Percentiles rank a stretch among this genome's conserved stretches.
Conservation (phyloP, 2,113 vertebrate species). For the Gyps fulvus region DNA sequence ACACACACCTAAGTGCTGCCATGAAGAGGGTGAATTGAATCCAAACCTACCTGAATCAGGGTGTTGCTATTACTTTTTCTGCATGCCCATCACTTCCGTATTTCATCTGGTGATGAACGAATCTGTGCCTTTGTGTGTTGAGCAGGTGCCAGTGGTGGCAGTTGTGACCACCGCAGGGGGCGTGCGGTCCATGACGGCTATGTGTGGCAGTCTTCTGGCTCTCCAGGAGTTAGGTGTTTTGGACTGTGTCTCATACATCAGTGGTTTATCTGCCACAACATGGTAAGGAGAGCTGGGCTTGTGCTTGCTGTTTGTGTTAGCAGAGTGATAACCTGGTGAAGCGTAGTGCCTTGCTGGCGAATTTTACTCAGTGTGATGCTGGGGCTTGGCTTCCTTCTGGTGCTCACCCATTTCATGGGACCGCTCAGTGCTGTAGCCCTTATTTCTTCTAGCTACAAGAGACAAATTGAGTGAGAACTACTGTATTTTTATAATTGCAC, state of each 20-base stretch:
- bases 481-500: background rate
- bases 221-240: slow-evolving; percentile 81
- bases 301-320: background rate
- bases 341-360: background rate
- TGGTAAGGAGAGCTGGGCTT: slow-evolving; percentile 74
- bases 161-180: slow-evolving; percentile 81
- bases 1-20: background rate
- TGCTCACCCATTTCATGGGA: background rate
- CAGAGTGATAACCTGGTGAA: background rate
- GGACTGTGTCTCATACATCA: slow-evolving; percentile 81
- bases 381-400: background rate
- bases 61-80: background rate
- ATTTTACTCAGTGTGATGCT: background rate
- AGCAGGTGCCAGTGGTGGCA: slow-evolving; percentile 82
- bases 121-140: background rate
- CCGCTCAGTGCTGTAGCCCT: background rate
- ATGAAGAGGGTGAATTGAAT: background rate
- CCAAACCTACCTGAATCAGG: background rate
- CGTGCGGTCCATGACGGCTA: slow-evolving; percentile 76
- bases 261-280: slow-evolving; percentile 84
- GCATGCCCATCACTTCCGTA: background rate
- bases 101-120: background rate
- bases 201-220: slow-evolving; percentile 77
- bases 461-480: background rate
- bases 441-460: background rate